A percentile compares a stretch with the other conserved stretches of the same genome.
Conservation (phyloP, 2,113 vertebrate genomes). For the Pachyramphus minor region DNA sequence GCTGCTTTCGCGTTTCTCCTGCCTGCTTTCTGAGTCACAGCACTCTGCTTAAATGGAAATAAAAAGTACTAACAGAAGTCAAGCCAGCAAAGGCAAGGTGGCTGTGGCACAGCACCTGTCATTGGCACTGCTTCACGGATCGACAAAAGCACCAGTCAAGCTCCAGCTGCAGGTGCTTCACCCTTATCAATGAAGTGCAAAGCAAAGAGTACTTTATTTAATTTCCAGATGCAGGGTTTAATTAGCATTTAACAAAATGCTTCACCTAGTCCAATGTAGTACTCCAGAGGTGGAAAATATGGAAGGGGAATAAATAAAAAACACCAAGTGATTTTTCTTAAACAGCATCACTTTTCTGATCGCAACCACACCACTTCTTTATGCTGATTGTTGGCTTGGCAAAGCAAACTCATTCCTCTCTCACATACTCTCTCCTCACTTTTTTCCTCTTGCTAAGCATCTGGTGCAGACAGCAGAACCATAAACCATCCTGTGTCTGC, state of each 20-base stretch:
- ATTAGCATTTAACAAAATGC: background rate
- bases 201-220: background rate
- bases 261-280: background rate
- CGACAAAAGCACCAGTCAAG: background rate
- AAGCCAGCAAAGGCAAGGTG: background rate
- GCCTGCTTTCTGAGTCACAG: background rate
- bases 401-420: background rate
- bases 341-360: background rate
- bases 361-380: background rate
- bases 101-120: background rate
- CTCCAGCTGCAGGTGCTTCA: background rate
- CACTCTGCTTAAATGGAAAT: background rate
- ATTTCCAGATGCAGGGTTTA: background rate
- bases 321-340: background rate
- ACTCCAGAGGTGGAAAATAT: background rate
- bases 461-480: background rate
- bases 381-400: background rate
- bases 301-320: background rate
- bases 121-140: accelerated
- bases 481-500: background rate
- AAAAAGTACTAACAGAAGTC: background rate
- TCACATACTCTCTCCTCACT: background rate
- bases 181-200: background rate
- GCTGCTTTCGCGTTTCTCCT: background rate
- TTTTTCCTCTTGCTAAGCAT: background rate